phyloP scores from a whole-genome alignment of 2,797 vertebrate species.

The Pristis pectinata region DNA sequence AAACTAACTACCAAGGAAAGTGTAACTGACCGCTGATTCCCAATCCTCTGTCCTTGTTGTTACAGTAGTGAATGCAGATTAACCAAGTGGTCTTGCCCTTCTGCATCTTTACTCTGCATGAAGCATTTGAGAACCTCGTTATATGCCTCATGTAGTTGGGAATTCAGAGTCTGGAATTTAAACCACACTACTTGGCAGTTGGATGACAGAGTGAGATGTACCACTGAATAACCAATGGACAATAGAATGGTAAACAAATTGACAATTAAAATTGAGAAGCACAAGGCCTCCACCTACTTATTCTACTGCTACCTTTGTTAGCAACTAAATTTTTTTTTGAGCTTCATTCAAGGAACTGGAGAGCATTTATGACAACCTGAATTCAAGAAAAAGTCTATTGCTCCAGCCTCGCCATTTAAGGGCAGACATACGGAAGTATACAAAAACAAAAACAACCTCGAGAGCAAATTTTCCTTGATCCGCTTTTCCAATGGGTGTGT shows the following conservation, averaged over 20 bases:
- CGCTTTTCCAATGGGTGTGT: constrained; percentile 89
- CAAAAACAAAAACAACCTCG: constrained; percentile 66
- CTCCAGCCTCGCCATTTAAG: neutral
- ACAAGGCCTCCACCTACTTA: neutral
- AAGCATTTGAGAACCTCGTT: neutral
- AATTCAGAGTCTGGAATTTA: neutral
- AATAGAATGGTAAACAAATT: neutral
- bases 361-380: neutral
- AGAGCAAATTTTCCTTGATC: constrained; percentile 96
- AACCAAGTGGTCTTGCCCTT: neutral
- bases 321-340: neutral
- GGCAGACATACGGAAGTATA: neutral
- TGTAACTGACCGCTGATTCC: neutral
- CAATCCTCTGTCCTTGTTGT: neutral
- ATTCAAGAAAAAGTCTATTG: constrained; percentile 12
- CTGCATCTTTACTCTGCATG: neutral
- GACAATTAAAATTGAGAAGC: neutral
- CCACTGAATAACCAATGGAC: neutral
- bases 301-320: neutral
- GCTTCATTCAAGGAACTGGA: neutral
- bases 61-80: neutral
- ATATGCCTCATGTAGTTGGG: neutral
- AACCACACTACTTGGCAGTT: neutral
- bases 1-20: neutral
- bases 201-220: neutral